Base-by-base conservation (phyloP, 2,888 invertebrate genomes). In the Rhopalosiphum nymphaeae region DNA sequence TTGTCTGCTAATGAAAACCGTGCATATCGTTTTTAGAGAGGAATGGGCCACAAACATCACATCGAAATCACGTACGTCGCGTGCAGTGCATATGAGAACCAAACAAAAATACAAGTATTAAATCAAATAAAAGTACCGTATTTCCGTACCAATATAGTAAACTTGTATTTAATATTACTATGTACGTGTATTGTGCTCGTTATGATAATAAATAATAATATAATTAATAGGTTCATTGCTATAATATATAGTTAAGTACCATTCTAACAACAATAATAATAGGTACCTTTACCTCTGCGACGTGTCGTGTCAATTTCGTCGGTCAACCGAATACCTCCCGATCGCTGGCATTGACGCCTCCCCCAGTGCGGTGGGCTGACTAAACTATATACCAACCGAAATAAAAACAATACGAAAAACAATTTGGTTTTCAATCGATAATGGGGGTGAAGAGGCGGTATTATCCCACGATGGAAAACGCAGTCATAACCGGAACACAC, bases 391-490 rank as follows among this genome's bases (percentile, higher is more conserved):
- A 86, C 36, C 36, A 2, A 36, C 78, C 78, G 78, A 86, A 86
- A 46, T 46, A 46, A 86, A 86, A 86, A 86, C 29, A 44, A 86
- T 87, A 49, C 42, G 84, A 44, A 42, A 84, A 91, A 84, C 56
- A 86, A 61, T 49, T 42, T 49, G 49, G 46, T 86, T 46, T 61
- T 13, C 91, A 36, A 86, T 86, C 91, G 86, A 46, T 53, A 84
- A 56, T 42, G 53, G 44, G 46, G 46, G 26, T 11, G 93, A 84
- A 10, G 85, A 42, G 90, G 78, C 78, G 61, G 93, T 89, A n/a
- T 85, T 93, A 90, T 94, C 93, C 93, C 93, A 94, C 93, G 90
- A 56, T 89, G 29, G 78, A 89, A 42, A 89, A 57, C 46, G n/a
- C 57, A 78, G 78, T 56, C 89, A 42, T 61, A 36, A 85, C 89